Conservation (phyloP, 1,140 invertebrate genomes). For the Papilio xuthus region DNA sequence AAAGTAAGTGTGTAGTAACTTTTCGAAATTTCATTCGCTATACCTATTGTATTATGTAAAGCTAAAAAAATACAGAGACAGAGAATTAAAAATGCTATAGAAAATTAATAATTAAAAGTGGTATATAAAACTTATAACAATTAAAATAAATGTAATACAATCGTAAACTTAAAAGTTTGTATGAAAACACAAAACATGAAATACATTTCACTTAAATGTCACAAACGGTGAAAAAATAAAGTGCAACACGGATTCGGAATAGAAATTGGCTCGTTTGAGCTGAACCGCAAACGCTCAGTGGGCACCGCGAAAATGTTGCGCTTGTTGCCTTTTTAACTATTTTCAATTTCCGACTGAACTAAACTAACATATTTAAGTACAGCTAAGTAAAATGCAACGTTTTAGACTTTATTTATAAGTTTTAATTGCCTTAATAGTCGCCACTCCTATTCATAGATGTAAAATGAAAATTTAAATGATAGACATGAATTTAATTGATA, state of each 20-base stretch:
- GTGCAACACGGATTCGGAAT: slow-evolving; percentile 29
- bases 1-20: too few species aligned
- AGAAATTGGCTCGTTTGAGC: slow-evolving; percentile 34
- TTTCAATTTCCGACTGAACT: slow-evolving; percentile 9
- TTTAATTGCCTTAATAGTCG: too few species aligned
- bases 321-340: slow-evolving; percentile 27
- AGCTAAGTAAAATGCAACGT: neutral
- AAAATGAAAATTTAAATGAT: too few species aligned
- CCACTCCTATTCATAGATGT: too few species aligned
- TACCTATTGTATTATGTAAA: too few species aligned
- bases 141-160: neutral
- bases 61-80: too few species aligned
- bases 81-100: too few species aligned
- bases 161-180: neutral
- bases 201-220: slow-evolving; percentile 15
- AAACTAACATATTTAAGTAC: slow-evolving; percentile 5
- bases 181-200: neutral
- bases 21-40: too few species aligned
- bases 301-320: slow-evolving; percentile 1
- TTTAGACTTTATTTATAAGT: too few species aligned
- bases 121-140: too few species aligned
- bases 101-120: too few species aligned
- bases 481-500: too few species aligned
- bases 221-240: slow-evolving; percentile 28
- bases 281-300: slow-evolving; percentile 26